Base-by-base conservation (phyloP, 1,140 invertebrate species). In the Pectinophora gossypiella region DNA sequence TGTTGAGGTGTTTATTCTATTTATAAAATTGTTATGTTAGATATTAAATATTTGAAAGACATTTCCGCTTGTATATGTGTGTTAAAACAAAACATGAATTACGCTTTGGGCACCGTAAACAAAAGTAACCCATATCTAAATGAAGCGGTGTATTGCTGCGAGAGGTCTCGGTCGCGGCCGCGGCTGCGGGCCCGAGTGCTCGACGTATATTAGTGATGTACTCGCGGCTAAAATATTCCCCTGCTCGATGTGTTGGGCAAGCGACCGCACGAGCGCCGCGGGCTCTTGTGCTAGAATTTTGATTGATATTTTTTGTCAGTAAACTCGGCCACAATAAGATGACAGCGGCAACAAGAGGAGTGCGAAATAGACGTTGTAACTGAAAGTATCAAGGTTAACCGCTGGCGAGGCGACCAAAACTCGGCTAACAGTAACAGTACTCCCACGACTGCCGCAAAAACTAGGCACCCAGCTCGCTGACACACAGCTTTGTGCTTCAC, bases 271-370 rank as follows among this genome's bases (percentile, higher is more conserved):
- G 60, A 68, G 46, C 60, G 84, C 81, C 77, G 62, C 74, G 64
- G 79, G 82, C 84, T 64, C 71, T 77, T 87, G 84, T 78, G 74
- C 84, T 82, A 87, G 81, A 87, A 85, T 84, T 84, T 85, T 87
- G 84, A 87, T 87, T 87, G 82, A 85, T 87, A 87, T 87, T 87
- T 87, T 87, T 87, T 87, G 78, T 85, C 68, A 76, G 72, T 66
- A 70, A 70, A 76, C 72, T 82, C 74, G 74, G 73, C 68, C 77
- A 85, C 80, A 85, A 87, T 83, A 77, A 87, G 75, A 82, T 76
- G 80, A 85, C 68, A 75, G 69, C 64, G 68, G 68, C 79, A 82
- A 85, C 79, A 80, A 84, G 82, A 87, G 68, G 64, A 81, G 78
- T 82, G 80, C 84, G 66, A 84, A 87, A 87, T 82, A 66, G 76